Conservation (phyloP, 1,140 invertebrate species). For the Apis florea region DNA sequence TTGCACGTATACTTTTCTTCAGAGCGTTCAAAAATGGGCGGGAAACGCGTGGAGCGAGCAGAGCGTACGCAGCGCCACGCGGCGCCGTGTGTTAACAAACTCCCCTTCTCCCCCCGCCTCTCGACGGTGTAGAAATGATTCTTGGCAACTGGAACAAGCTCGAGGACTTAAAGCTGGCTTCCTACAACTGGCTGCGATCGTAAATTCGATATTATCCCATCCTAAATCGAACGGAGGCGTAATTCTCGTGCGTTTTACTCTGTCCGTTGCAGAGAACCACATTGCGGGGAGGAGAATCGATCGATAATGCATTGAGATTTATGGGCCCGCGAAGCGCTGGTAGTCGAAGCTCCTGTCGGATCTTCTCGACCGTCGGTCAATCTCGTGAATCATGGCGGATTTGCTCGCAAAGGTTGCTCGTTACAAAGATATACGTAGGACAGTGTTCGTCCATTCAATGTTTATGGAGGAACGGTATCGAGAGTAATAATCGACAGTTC, state of each 20-base stretch:
- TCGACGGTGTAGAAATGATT: neutral
- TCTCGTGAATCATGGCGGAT: constrained; percentile 64
- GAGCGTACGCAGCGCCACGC: no score
- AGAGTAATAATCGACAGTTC: no score
- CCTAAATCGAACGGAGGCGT: constrained; percentile 55
- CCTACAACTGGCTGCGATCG: constrained; percentile 50
- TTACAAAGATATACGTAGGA: constrained; percentile 37
- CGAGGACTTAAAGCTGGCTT: constrained; percentile 10
- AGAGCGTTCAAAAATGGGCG: no score
- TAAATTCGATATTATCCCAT: constrained; percentile 66
- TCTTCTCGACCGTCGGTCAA: constrained; percentile 63
- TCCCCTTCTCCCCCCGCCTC: no score
- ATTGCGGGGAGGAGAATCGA: constrained; percentile 25
- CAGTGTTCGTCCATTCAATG: constrained; percentile 1
- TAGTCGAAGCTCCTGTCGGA: constrained; percentile 57
- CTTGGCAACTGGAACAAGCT: neutral
- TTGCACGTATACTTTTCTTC: no score
- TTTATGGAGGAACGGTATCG: neutral
- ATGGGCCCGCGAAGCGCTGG: constrained; percentile 60
- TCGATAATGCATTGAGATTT: constrained; percentile 67
- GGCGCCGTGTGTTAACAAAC: no score
- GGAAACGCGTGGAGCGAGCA: no score
- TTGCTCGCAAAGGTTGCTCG: constrained; percentile 47
- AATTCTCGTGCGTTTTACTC: constrained; percentile 44
- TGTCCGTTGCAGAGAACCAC: constrained; percentile 21